phyloP scores from a whole-genome alignment of 2,888 invertebrate species.

The Mesorhabditis belari region DNA sequence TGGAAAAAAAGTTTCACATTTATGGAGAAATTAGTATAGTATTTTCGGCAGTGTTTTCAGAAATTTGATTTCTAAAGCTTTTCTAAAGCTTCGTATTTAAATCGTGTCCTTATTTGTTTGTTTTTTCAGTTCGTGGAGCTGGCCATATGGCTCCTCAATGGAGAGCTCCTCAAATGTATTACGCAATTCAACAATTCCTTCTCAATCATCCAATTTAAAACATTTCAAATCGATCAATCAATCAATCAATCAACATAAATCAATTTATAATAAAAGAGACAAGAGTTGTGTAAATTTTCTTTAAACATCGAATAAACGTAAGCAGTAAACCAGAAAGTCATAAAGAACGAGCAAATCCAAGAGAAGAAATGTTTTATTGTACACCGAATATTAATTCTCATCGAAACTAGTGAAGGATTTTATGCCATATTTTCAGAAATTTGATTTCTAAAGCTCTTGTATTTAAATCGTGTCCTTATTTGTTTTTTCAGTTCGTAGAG shows the following conservation, averaged over 20 bases:
- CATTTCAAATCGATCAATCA: too few relatives aligned
- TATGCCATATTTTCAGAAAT: background rate
- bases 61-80: too few relatives aligned
- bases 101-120: background rate
- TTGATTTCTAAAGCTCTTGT: too few relatives aligned
- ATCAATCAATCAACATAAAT: too few relatives aligned
- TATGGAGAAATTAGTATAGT: background rate
- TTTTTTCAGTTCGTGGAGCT: conserved; percentile 26
- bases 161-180: conserved; percentile 49
- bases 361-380: too few relatives aligned
- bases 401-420: background rate
- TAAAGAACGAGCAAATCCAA: too few relatives aligned
- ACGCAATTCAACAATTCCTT: conserved; percentile 49
- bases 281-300: too few relatives aligned
- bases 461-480: background rate
- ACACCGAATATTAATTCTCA: too few relatives aligned
- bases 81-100: too few relatives aligned
- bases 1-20: background rate
- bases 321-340: too few relatives aligned
- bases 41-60: background rate
- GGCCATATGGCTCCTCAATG: conserved; percentile 52
- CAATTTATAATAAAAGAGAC: too few relatives aligned
- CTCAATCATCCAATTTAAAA: conserved; percentile 49
- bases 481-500: conserved; percentile 24
- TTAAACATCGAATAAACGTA: too few relatives aligned